Base-by-base conservation (phyloP, 2,797 vertebrate species). In the Eutrigla gurnardus region DNA sequence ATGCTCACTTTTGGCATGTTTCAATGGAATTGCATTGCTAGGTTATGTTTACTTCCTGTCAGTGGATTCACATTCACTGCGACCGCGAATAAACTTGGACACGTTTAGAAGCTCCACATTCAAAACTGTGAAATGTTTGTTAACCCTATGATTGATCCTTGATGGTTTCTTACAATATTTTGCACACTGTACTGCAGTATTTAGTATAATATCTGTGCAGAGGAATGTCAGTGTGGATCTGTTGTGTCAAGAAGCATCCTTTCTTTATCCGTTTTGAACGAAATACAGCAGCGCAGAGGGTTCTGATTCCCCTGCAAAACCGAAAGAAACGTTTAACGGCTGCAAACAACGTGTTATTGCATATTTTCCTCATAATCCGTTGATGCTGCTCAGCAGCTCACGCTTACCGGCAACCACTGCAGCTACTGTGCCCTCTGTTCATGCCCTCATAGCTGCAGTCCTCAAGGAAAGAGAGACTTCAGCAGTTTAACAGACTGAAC, bases 381-480 rank as follows among this genome's bases (percentile, higher is more conserved):
- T 64, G 32, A 3, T 59, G 53, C 62, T 73, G 81, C 39, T 67
- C 49, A 47, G 74, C 84, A 72, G 78, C 55, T 43, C 47, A 53
- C 83, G 85, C 71, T 60, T 46, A 36, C 46, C 74, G 40, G 78
- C 75, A 83, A 81, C 75, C 88, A 88, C 91, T 93, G 90, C 93
- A 90, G 92, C 88, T 78, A 33, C 78, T 64, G 65, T 90, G 85
- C 86, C 84, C 86, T 90, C 84, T 88, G 80, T 86, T 86, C 70
- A 73, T 86, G 83, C 78, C 64, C 85, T 88, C 87, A 53, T 65
- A 84, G 84, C 90, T 91, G 94, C 94, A 93, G 93, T 92, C 87
- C 86, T 92, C 57, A 57, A 92, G 90, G 86, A 93, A 93, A 92
- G 71, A 73, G n/a, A 89, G 78, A 92, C 92, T 94, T 94, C 94